Conservation (phyloP, 2,113 vertebrate genomes). For the Catagonus wagneri region DNA sequence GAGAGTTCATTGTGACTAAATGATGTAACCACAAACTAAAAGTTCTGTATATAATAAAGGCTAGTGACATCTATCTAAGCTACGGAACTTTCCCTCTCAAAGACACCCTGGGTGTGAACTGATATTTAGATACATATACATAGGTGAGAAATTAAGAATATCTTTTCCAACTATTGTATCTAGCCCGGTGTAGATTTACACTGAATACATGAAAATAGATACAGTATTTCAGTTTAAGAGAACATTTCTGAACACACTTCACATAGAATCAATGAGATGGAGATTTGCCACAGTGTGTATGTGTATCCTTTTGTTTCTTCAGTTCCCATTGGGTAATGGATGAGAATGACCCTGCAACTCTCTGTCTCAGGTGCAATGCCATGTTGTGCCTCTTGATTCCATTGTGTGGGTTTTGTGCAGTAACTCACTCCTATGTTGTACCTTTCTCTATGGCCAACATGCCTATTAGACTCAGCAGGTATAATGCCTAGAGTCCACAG, state of each 20-base stretch:
- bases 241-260: conserved; percentile 18
- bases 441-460: neutral
- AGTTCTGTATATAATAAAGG: neutral
- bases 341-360: neutral
- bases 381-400: neutral
- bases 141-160: conserved; percentile 4
- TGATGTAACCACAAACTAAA: neutral
- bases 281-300: neutral
- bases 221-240: conserved; percentile 31
- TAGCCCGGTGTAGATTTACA: neutral
- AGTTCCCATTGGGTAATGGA: neutral
- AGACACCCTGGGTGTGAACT: neutral
- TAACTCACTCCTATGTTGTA: neutral
- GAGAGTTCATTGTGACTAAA: conserved; percentile 30
- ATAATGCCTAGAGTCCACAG: neutral
- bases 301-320: neutral
- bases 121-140: conserved; percentile 3
- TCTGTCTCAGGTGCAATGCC: neutral
- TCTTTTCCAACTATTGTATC: neutral
- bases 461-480: neutral
- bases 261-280: neutral
- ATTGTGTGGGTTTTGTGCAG: neutral
- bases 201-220: neutral
- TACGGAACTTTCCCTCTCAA: neutral
- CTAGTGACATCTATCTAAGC: neutral